These are phyloP conservation scores for Oostethus manadensis DNA, from an alignment of 2,113 vertebrate genomes.

Conservation along the genomic window DNA sequence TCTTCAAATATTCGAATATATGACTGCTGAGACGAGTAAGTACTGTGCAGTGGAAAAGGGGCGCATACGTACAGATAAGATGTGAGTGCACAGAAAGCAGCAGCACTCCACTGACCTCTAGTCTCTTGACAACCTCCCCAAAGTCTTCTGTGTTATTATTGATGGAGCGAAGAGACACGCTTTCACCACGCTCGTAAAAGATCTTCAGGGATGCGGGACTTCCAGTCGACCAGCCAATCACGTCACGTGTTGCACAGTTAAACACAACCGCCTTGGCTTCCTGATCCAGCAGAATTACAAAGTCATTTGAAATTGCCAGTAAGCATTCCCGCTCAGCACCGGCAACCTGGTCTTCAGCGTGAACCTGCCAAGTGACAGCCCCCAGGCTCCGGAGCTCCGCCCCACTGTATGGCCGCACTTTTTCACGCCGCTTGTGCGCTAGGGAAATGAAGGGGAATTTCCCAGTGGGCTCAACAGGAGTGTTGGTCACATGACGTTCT, in stretches of 20 bases:
- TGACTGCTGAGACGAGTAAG: too few relatives aligned
- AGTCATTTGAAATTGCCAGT: constrained; percentile 87
- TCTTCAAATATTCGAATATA: too few relatives aligned
- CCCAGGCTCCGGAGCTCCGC: constrained; percentile 88
- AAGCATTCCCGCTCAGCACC: constrained; percentile 87
- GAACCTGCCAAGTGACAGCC: constrained; percentile 85
- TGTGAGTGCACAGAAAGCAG: constrained; percentile 10
- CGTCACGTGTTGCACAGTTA: constrained; percentile 89
- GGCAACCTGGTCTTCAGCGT: constrained; percentile 87
- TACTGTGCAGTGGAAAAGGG: not conserved
- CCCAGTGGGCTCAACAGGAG: constrained; percentile 87
- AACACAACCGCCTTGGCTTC: constrained; percentile 89
- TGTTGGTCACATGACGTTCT: constrained; percentile 92
- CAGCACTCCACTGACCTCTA: constrained; percentile 80
- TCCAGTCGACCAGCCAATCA: constrained; percentile 90
- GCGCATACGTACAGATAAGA: constrained; percentile 17
- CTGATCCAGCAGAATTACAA: constrained; percentile 86
- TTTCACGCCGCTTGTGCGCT: constrained; percentile 92
- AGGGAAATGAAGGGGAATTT: constrained; percentile 94
- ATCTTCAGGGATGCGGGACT: constrained; percentile 86
- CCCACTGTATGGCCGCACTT: constrained; percentile 83
- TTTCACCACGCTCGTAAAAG: constrained; percentile 93
- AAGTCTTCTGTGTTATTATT: constrained; percentile 86
- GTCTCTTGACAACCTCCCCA: constrained; percentile 89
- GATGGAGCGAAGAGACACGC: constrained; percentile 87